A percentile compares a stretch with the other conserved stretches of the same genome.
These are phyloP conservation scores for Bedellia somnulentella DNA, from an alignment of 2,888 invertebrate species.

Conservation along the genomic window DNA sequence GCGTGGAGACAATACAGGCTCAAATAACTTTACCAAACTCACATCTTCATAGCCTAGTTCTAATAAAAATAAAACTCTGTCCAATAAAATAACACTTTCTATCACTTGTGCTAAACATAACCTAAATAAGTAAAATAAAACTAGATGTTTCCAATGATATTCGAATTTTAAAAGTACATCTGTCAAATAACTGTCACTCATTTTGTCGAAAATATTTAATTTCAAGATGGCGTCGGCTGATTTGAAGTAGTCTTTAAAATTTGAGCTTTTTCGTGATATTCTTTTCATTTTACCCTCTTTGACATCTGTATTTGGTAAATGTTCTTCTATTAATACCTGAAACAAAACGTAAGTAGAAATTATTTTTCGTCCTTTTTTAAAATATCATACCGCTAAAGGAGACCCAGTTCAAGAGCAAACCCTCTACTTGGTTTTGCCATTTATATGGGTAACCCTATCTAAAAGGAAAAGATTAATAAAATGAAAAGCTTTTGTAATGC, in stretches of 20 bases:
- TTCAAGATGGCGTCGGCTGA: constrained; percentile 67
- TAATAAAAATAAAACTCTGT: constrained; percentile 75
- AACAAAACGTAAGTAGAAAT: constrained; percentile 9
- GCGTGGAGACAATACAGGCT: constrained; percentile 81
- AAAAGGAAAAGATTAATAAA: too few relatives aligned
- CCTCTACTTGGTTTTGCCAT: too few relatives aligned
- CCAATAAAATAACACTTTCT: constrained; percentile 80
- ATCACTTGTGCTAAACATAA: constrained; percentile 77
- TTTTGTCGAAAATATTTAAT: constrained; percentile 43
- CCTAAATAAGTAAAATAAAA: constrained; percentile 77
- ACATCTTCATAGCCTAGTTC: constrained; percentile 61
- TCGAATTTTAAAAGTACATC: constrained; percentile 20
- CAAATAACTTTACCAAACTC: constrained; percentile 76
- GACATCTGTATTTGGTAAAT: constrained; percentile 21
- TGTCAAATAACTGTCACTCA: constrained; percentile 19
- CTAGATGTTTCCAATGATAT: constrained; percentile 59
- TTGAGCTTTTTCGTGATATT: constrained; percentile 59
- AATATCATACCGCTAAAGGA: too few relatives aligned
- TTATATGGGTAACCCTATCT: too few relatives aligned
- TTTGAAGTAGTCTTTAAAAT: constrained; percentile 70
- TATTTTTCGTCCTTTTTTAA: neutral
- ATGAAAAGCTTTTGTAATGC: too few relatives aligned
- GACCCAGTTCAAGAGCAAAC: too few relatives aligned
- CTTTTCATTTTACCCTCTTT: constrained; percentile 63
- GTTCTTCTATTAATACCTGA: constrained; percentile 38